Evolutionary conservation across 2,113 vertebrate species (phyloP), one percentile per base, ranked within the genome.

Genomic region (Grus americana): DNA sequence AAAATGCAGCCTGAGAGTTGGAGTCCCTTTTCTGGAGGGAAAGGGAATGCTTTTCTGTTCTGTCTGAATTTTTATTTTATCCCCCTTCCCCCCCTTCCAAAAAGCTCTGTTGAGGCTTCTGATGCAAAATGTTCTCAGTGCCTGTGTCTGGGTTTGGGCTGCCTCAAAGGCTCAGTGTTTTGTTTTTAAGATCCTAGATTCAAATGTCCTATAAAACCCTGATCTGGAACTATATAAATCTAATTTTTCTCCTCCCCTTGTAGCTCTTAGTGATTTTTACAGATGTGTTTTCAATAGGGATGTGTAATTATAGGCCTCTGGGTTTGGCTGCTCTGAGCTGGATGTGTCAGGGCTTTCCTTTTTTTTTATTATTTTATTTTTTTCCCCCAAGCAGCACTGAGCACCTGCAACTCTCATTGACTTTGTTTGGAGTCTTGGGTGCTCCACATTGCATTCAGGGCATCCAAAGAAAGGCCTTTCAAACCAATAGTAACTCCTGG

Each of bases 351-450:
- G 88, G 65, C 24, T 95, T 72, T 87, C 22, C 93, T 12, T 71
- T 47, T 27, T 40, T 32, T 3, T 23, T 10, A 47, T 47, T 47
- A 15, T 24, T 49, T n/a, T 6, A 26, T 40, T 7, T n/a, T 5
- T 16, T 10, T 5, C 3, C 9, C 15, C 36, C 4, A 58, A 78
- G 68, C 44, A 79, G 16, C 12, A 34, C 1, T 61, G 62, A 93
- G 83, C 96, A 97, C 89, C 96, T 95, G 94, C 81, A 90, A 91
- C 93, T 96, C 91, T 93, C 96, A 90, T 92, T 90, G 92, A 95
- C 82, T 95, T 90, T 73, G 59, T 86, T 93, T 95, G 65, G 80
- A 92, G 46, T 46, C 40, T 88, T 66, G 62, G 54, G 62, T 58
- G 49, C 83, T 75, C 90, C 84, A 88, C 13, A 76, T 40, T 57